Evolutionary conservation across 2,888 invertebrate genomes (phyloP), one percentile per base, ranked within the genome.

Genomic region (Diplazon laetatorius): DNA sequence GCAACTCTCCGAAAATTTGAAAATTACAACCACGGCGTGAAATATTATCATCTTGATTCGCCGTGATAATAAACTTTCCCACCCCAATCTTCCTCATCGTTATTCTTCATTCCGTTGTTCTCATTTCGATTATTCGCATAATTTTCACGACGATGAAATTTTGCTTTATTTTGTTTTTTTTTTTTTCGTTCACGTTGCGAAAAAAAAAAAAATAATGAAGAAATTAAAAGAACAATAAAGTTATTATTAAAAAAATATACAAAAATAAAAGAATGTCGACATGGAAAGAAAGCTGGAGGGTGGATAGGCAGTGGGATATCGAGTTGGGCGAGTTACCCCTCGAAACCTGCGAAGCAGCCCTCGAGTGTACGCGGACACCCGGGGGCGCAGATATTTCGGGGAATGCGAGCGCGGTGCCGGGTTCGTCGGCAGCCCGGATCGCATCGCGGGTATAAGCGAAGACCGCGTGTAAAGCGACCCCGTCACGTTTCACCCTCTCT

Each of bases 371-470:
- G 44, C 50, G 50, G 35, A 42, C 37, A 25, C 22, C 42, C 50
- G 50, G 35, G 14, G 14, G 52, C 16, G 60, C n/a, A 71, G 60
- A 65, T 60, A 71, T 66, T 71, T 76, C 46, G 52, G 46, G 30
- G 71, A 60, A 76, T 52, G 42, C 42, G 62, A 60, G 52, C 60
- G 52, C 60, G 44, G 60, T 10, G 44, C 46, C 12, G 10, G 22
- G 42, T 16, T 52, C 46, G 20, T 70, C 63, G 25, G 48, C 35
- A 18, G 16, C 44, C 30, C 50, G 55, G 37, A 52, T 63, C 46
- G n/a, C n/a, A n/a, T n/a, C n/a, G n/a, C n/a, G n/a, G n/a, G n/a
- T n/a, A n/a, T n/a, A n/a, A n/a, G n/a, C n/a, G n/a, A n/a, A n/a
- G n/a, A n/a, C n/a, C n/a, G n/a, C n/a, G n/a, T n/a, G n/a, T n/a